Evolutionary conservation across 1,140 invertebrate genomes (phyloP), one percentile per base, ranked within the genome.

Genomic region (Battus philenor): DNA sequence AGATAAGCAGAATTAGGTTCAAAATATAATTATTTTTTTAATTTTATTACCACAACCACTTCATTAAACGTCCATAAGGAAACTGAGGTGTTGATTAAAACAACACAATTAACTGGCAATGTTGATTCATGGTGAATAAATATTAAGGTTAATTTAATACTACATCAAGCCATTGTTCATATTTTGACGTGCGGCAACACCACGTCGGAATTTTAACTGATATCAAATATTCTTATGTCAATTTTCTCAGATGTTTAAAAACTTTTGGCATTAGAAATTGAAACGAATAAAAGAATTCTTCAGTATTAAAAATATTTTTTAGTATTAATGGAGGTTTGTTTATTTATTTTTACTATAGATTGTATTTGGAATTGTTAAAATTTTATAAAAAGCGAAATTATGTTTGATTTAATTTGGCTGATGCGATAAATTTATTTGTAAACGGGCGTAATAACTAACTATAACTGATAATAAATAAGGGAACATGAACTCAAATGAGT

Each of bases 41-140:
- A 16, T 47, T 10, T 27, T 2, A 27, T 27, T 20, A 4, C 10
- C 2, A 47, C 36, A 26, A 18, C 44, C 41, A 22, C 31, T 11
- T 31, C 16, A 41, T 30, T 33, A 20, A 29, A 18, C 29, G 56
- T 47, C 45, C 33, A 26, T 46, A 38, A 47, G 48, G 56, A 56
- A 58, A 67, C 64, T 63, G 50, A 41, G 44, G 48, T 36, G 50
- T 32, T 41, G 16, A 51, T 56, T 41, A 46, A n/a, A 43, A 17
- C 24, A 33, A 46, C 18, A n/a, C 29, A 41, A 29, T 41, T 41
- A 41, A 8, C 7, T 3, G 1, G 10, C 2, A 1, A 16, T 41
- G 24, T 13, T 29, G 38, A 41, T 41, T 41, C 38, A 41, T 41
- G 38, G 38, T 29, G 38, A 16, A 26, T 41, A 29, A 15, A 41